phyloP scores from a whole-genome alignment of 2,797 vertebrate genomes.

The Acipenser ruthenus region DNA sequence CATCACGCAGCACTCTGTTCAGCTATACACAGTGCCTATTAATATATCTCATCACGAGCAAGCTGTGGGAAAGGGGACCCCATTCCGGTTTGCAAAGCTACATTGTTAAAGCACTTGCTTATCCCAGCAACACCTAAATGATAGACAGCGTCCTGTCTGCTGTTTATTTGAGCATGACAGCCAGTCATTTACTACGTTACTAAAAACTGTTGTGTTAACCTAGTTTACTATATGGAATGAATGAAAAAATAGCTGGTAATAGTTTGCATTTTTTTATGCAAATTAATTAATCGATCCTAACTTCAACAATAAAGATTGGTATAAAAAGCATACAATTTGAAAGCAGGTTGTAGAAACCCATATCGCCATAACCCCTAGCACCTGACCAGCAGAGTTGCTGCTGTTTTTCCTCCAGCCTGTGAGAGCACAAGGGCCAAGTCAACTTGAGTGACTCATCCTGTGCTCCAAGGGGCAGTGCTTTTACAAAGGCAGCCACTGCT shows the following conservation, averaged over 20 bases:
- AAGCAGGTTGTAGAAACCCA: background rate
- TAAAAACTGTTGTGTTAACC: background rate
- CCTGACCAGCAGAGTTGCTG: too few species aligned
- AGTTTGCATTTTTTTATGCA: too few species aligned
- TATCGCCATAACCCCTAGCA: background rate
- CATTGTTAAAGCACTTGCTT: background rate
- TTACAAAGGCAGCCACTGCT: too few species aligned
- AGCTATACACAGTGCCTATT: conserved; percentile 30
- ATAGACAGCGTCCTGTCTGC: conserved; percentile 3
- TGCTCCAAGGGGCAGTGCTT: too few species aligned
- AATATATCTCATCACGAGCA: conserved; percentile 23
- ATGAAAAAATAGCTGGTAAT: background rate
- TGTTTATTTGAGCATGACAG: background rate
- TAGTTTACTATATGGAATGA: background rate
- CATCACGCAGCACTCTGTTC: conserved; percentile 17
- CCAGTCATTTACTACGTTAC: conserved; percentile 7
- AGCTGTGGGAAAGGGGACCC: conserved; percentile 21
- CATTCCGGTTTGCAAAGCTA: conserved; percentile 10
- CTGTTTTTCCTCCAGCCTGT: too few species aligned
- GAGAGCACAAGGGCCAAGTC: too few species aligned
- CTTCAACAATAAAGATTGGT: too few species aligned
- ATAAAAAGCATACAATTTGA: background rate
- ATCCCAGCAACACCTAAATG: background rate
- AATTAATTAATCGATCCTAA: too few species aligned
- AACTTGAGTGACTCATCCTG: too few species aligned